phyloP scores from a whole-genome alignment of 2,113 vertebrate species.

The Ornithorhynchus anatinus region DNA sequence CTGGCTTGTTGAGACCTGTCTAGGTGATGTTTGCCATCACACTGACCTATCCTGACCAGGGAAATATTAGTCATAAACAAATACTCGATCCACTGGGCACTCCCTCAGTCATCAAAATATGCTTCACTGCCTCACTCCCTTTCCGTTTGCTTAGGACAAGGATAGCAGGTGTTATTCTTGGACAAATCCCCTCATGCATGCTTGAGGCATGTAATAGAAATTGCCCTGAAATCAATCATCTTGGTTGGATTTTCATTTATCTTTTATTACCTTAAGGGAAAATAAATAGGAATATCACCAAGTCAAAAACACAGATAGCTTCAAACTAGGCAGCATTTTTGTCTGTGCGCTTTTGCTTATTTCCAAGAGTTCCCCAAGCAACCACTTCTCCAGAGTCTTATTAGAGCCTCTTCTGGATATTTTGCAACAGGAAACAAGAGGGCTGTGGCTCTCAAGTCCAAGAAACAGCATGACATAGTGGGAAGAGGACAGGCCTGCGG shows the following conservation, averaged over 20 bases:
- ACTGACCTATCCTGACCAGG: accelerated
- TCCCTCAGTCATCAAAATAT: neutral
- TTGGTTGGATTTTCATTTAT: slow-evolving; percentile 40
- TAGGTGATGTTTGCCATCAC: accelerated
- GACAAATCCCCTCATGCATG: neutral
- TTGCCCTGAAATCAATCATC: neutral
- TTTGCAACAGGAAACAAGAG: slow-evolving; percentile 70
- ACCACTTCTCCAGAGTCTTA: slow-evolving; percentile 64
- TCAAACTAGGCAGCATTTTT: slow-evolving; percentile 49
- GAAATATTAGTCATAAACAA: neutral
- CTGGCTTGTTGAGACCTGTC: accelerated
- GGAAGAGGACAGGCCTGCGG: too few species aligned
- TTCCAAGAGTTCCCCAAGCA: slow-evolving; percentile 63
- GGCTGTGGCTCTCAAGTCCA: slow-evolving; percentile 44
- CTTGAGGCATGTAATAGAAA: neutral
- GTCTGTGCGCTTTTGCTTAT: slow-evolving; percentile 40
- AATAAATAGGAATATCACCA: slow-evolving; percentile 21
- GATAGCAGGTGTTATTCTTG: neutral
- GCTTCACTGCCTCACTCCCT: neutral
- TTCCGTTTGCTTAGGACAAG: slow-evolving; percentile 7
- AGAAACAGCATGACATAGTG: too few species aligned
- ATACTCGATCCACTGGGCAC: neutral
- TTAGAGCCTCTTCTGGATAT: slow-evolving; percentile 66
- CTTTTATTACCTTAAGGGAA: neutral
- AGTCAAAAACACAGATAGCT: slow-evolving; percentile 12